These are phyloP conservation scores for Drosophila oshimai DNA, from an alignment of 1,140 invertebrate genomes.

Conservation along the genomic window DNA sequence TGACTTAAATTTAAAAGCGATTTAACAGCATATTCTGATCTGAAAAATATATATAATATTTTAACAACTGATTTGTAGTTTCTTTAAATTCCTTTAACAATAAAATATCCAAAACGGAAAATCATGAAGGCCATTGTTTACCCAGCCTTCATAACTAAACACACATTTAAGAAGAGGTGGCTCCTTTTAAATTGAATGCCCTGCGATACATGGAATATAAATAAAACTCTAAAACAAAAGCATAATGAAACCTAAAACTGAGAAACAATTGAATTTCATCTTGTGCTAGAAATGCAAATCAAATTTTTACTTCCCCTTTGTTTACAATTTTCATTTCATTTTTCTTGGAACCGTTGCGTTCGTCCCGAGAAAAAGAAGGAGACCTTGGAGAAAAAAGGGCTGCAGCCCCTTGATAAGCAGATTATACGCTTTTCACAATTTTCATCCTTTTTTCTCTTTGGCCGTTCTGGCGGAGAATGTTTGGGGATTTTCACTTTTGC, in stretches of 20 bases:
- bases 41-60: too few relatives aligned
- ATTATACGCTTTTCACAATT: constrained; percentile 58
- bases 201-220: not conserved
- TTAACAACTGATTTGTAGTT: too few relatives aligned
- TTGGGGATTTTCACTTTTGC: constrained; percentile 29
- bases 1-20: too few relatives aligned
- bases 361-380: not conserved
- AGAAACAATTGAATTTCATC: constrained; percentile 48
- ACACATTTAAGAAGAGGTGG: too few relatives aligned
- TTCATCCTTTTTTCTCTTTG: constrained; percentile 32
- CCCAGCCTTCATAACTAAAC: too few relatives aligned
- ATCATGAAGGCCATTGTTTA: too few relatives aligned
- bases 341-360: constrained; percentile 22
- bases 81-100: too few relatives aligned
- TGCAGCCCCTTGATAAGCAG: constrained; percentile 65
- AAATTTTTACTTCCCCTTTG: constrained; percentile 60
- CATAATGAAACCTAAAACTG: not conserved
- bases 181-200: too few relatives aligned
- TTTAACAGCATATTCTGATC: too few relatives aligned
- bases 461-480: constrained; percentile 7
- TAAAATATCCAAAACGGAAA: too few relatives aligned
- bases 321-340: constrained; percentile 47
- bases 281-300: constrained; percentile 56
- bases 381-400: not conserved
- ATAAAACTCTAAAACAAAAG: constrained; percentile 1